Conservation (phyloP, 2,113 vertebrate species). For the Rallus limicola region DNA sequence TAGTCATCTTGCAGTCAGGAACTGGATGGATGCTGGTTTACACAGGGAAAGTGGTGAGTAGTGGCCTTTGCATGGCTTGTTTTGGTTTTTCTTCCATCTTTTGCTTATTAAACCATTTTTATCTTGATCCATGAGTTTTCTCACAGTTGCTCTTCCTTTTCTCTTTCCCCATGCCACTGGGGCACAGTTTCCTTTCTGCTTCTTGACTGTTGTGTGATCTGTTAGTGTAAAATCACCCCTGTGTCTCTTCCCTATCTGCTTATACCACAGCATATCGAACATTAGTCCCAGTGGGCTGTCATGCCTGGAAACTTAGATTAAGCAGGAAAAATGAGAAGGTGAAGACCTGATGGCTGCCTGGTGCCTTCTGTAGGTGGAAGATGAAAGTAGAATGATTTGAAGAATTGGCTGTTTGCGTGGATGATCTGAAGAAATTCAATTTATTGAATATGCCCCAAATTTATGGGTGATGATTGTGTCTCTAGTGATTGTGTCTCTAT, state of each 20-base stretch:
- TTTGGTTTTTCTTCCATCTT: background rate
- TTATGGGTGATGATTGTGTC: background rate
- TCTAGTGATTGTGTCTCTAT: background rate
- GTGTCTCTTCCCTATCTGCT: background rate
- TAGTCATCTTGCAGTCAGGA: background rate
- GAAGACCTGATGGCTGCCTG: background rate
- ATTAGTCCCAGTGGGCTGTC: background rate
- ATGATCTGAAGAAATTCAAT: background rate
- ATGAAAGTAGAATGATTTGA: background rate
- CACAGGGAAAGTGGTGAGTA: background rate
- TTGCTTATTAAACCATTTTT: background rate
- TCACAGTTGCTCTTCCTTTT: background rate
- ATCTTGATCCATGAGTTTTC: background rate
- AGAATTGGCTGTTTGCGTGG: conserved; percentile 1
- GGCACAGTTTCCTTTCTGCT: background rate
- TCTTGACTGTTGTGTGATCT: background rate
- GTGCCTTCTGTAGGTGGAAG: background rate
- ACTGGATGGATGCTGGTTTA: background rate
- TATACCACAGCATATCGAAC: background rate
- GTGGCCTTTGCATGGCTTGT: background rate
- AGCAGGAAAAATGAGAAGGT: background rate
- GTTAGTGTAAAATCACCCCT: background rate
- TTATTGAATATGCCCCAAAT: background rate
- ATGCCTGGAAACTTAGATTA: background rate
- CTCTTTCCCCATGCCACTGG: background rate